Conservation (phyloP, 2,888 invertebrate species). For the Exephanes ischioxanthus region DNA sequence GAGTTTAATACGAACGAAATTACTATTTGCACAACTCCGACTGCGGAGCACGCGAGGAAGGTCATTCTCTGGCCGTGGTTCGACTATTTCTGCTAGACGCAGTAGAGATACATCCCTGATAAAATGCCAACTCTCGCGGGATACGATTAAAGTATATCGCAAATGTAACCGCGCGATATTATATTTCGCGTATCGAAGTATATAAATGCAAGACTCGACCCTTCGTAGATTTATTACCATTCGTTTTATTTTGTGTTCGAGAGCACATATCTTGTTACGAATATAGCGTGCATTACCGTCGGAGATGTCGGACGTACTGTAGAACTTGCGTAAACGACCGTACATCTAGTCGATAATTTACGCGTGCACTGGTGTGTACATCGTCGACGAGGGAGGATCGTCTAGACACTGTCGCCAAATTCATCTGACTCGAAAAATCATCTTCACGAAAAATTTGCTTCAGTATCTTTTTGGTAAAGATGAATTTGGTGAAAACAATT, state of each 20-base stretch:
- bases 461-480: no score
- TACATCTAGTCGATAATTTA: neutral
- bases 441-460: no score
- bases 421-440: no score
- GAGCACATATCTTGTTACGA: no score
- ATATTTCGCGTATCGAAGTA: neutral
- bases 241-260: neutral
- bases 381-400: no score
- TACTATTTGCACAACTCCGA: neutral
- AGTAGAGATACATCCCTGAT: conserved; percentile 8
- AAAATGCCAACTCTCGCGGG: conserved; percentile 11
- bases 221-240: neutral
- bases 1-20: neutral
- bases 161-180: neutral
- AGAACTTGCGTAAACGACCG: neutral
- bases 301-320: no score
- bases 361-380: no score
- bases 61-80: conserved; percentile 8
- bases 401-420: no score
- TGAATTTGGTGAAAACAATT: no score
- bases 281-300: no score
- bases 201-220: no score
- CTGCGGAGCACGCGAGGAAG: conserved; percentile 10
- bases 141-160: neutral
- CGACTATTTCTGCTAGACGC: conserved; percentile 17